Evolutionary conservation across 2,797 vertebrate genomes (phyloP), one percentile per base, ranked within the genome.

Genomic region (Pristis pectinata): DNA sequence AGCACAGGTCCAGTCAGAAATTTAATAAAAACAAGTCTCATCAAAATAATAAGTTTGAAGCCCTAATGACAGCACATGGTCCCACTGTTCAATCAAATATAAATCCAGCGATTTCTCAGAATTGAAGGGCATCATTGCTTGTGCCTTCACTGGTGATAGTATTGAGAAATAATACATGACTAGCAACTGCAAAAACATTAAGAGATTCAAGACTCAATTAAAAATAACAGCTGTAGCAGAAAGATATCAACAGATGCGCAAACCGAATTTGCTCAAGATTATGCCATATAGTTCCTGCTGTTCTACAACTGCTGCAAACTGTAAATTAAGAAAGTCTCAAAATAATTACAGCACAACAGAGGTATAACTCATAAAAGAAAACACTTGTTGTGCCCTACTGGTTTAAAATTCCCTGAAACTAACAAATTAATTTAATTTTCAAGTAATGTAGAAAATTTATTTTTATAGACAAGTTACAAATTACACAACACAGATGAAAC

Each of bases 211-310:
- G 41, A 74, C 41, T 49, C 70, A 94, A 94, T 94, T 74, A 53
- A 94, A 94, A 76, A 34, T 74, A 76, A 56, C 92, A 94, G 92
- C 70, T 74, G 92, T 2, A 19, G 13, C 70, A 74, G 72, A 53
- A 94, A 49, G 67, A 74, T 94, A 94, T 53, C 70, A 94, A 49
- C 92, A 94, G 70, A 76, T 56, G 41, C 22, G 22, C 44, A 30
- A 74, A 94, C 49, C 92, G 94, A 74, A 74, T 94, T 74, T 94
- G 44, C 27, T 53, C 49, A 53, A 72, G 67, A 53, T 94, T 74
- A 74, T 34, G 7, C 41, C 30, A 94, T 13, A 94, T 19, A 8
- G 53, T 56, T 76, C 44, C 72, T 94, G 70, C 70, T 22, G 27
- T 27, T 74, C 27, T 10, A 76, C 41, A 34, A 74, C 10, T 76